Evolutionary conservation across 2,797 vertebrate species (phyloP).

Genomic region (Podarcis lilfordi): DNA sequence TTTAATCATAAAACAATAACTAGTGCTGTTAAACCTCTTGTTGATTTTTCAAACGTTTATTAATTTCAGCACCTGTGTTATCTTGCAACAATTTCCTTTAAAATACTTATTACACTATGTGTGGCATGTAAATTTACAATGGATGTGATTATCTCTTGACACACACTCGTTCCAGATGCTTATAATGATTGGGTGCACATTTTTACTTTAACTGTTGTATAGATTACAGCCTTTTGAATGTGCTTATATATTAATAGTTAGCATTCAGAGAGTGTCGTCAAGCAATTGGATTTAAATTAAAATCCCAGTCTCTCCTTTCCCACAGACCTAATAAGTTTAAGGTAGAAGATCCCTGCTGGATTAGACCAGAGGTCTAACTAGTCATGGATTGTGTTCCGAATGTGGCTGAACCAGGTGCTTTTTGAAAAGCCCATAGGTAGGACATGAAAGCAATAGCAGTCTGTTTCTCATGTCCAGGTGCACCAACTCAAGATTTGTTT

Average conservation of each 20-base stretch:
- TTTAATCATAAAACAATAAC: constrained; percentile 87
- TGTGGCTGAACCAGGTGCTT: neutral
- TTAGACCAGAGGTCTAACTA: too few relatives aligned
- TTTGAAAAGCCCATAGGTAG: too few relatives aligned
- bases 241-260: constrained; percentile 70
- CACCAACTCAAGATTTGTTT: too few relatives aligned
- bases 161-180: constrained; percentile 64
- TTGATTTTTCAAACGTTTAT: constrained; percentile 85
- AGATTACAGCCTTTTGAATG: constrained; percentile 70
- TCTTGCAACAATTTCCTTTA: constrained; percentile 73
- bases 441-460: too few relatives aligned
- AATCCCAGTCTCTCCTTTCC: constrained; percentile 34
- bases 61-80: constrained; percentile 84
- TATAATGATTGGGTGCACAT: constrained; percentile 74
- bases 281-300: constrained; percentile 66
- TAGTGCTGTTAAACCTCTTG: constrained; percentile 80
- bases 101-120: constrained; percentile 71
- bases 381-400: too few relatives aligned
- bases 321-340: neutral
- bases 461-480: too few relatives aligned
- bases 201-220: constrained; percentile 76
- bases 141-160: constrained; percentile 73
- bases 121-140: constrained; percentile 74
- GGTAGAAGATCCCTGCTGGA: neutral
- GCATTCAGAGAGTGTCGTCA: constrained; percentile 67